Conservation (phyloP, 1,140 invertebrate genomes). For the Leptonema lineaticorne region DNA sequence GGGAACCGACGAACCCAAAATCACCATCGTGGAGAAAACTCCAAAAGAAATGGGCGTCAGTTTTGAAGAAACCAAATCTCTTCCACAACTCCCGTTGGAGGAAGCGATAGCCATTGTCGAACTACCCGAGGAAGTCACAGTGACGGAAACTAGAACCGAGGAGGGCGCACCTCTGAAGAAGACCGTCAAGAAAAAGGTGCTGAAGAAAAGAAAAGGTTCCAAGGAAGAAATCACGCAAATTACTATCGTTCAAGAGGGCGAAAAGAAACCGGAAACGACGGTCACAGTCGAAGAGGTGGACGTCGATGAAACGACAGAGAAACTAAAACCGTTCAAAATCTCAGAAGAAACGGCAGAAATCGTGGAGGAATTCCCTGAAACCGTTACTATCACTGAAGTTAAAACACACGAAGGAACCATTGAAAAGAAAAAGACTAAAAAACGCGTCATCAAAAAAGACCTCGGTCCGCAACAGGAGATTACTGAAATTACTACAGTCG, state of each 20-base stretch:
- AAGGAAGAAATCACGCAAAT: slow-evolving; percentile 44
- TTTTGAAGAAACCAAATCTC: slow-evolving; percentile 10
- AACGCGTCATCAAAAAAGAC: slow-evolving; percentile 45
- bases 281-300: slow-evolving; percentile 38
- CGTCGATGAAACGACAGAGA: slow-evolving; percentile 32
- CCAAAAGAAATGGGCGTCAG: slow-evolving; percentile 33
- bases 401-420: slow-evolving; percentile 43
- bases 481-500: slow-evolving; percentile 47
- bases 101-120: slow-evolving; percentile 37
- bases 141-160: slow-evolving; percentile 43
- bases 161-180: slow-evolving; percentile 45
- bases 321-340: not conserved
- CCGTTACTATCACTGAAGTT: slow-evolving; percentile 48
- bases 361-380: slow-evolving; percentile 34
- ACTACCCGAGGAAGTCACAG: slow-evolving; percentile 44
- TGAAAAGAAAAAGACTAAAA: slow-evolving; percentile 38
- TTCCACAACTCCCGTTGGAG: not conserved
- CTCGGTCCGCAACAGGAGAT: slow-evolving; percentile 45
- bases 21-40: slow-evolving; percentile 25
- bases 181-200: slow-evolving; percentile 46
- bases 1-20: slow-evolving; percentile 45
- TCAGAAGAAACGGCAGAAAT: slow-evolving; percentile 27
- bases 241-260: slow-evolving; percentile 44
- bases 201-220: slow-evolving; percentile 43
- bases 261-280: slow-evolving; percentile 44